Base-by-base conservation (phyloP, 2,888 invertebrate species). In the Neoscelio sp. region DNA sequence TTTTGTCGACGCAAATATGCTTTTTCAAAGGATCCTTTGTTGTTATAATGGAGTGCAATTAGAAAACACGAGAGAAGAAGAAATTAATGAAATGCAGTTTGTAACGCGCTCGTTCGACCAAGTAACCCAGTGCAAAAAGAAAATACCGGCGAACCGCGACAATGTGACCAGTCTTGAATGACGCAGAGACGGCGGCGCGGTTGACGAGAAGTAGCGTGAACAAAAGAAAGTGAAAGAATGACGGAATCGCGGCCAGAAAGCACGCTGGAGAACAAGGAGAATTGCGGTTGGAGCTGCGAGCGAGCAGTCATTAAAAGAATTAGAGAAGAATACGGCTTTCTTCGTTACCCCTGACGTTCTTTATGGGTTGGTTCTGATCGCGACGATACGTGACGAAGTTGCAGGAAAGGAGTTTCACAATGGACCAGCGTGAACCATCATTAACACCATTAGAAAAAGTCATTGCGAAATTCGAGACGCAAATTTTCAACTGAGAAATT, bases 401-500 rank as follows among this genome's bases (percentile, higher is more conserved):
- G 65, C 40, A 8, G 35, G 48, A 52, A 62, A 67, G 73, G 46
- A 67, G 20, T 78, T 78, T 62, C 46, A 78, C 68, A 78, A 73
- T 78, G 48, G 42, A 52, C 60, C 40, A 58, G 50, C 42, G 64
- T 56, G 56, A 50, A 64, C 73, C 44, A 67, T 74, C 82, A 82
- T 83, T 83, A 82, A 82, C 80, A 81, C 80, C 80, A 67, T 67
- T 70, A 80, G 75, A 82, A 80, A 78, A 75, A 82, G 80, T 80
- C 82, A 82, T 80, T 77, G 77, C 73, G 65, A 50, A 73, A 82
- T 77, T 64, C 52, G 46, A 38, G 40, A 20, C 12, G 35, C 26
- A 23, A 23, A 26, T 38, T 40, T 23, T 65, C 26, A n/a, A n/a
- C n/a, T n/a, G n/a, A n/a, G n/a, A n/a, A n/a, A n/a, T n/a, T n/a